Percentiles rank a stretch among this genome's conserved stretches.
These are phyloP conservation scores for Callospermophilus lateralis DNA, from an alignment of 2,113 vertebrate species.

Conservation along the genomic window DNA sequence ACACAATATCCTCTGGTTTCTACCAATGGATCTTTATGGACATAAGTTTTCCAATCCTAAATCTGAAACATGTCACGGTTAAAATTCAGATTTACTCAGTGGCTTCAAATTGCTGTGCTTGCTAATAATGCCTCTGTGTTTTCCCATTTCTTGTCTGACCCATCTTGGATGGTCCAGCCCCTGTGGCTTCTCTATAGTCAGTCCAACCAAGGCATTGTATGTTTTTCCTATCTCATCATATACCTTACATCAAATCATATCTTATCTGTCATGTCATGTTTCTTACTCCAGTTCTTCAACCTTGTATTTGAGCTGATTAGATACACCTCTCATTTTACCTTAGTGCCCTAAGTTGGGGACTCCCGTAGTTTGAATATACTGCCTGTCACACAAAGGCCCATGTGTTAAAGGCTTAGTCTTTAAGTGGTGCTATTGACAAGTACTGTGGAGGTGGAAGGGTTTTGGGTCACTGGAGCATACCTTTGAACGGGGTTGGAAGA, in stretches of 20 bases:
- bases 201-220: not conserved
- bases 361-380: not conserved
- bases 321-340: not conserved
- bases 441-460: not conserved
- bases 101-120: not conserved
- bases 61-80: not conserved
- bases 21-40: not conserved
- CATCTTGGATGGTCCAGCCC: not conserved
- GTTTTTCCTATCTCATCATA: not conserved
- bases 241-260: not conserved
- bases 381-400: not conserved
- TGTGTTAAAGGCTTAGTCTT: not conserved
- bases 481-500: not conserved
- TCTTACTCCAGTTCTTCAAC: not conserved
- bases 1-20: slow-evolving; percentile 9
- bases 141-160: not conserved
- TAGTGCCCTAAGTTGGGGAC: not conserved
- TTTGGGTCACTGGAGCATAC: not conserved
- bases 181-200: not conserved
- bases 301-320: not conserved
- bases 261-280: not conserved
- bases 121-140: not conserved
- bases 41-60: not conserved
- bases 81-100: not conserved
- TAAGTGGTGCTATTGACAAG: not conserved